Conservation (phyloP, 2,888 invertebrate genomes). For the Biston betularia region DNA sequence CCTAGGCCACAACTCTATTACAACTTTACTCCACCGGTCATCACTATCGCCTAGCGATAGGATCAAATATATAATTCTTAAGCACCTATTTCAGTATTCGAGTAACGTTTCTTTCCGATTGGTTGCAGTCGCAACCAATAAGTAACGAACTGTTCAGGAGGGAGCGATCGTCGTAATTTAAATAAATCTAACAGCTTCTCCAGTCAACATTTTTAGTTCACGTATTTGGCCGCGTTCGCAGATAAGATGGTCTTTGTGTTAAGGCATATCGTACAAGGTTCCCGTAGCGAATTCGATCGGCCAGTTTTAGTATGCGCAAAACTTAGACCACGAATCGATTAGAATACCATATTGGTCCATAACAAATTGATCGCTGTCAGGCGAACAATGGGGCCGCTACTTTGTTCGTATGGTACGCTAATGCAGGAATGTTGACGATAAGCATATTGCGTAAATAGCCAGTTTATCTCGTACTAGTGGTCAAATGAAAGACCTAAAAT, state of each 20-base stretch:
- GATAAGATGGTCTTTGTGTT: not conserved
- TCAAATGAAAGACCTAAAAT: not conserved
- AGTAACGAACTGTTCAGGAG: not conserved
- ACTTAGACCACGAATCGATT: conserved; percentile 27
- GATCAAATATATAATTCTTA: no score
- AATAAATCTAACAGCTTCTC: not conserved
- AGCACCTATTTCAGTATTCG: not conserved
- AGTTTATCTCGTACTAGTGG: not conserved
- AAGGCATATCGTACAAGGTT: conserved; percentile 11
- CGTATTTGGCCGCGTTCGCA: not conserved
- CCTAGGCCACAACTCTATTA: no score
- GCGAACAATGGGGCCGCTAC: conserved; percentile 40
- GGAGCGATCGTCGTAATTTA: not conserved
- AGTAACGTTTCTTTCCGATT: not conserved
- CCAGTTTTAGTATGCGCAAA: conserved; percentile 24
- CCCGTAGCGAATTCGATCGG: conserved; percentile 8
- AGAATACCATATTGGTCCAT: conserved; percentile 39
- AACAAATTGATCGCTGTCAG: conserved; percentile 48
- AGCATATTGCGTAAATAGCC: conserved; percentile 24
- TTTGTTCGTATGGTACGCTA: conserved; percentile 24
- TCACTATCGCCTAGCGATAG: no score
- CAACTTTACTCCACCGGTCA: no score
- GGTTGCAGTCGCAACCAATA: not conserved
- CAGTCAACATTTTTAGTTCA: not conserved
- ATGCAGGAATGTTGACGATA: conserved; percentile 39